Evolutionary conservation across 2,888 invertebrate species (phyloP).

Genomic region (Dicroscelio sp.): DNA sequence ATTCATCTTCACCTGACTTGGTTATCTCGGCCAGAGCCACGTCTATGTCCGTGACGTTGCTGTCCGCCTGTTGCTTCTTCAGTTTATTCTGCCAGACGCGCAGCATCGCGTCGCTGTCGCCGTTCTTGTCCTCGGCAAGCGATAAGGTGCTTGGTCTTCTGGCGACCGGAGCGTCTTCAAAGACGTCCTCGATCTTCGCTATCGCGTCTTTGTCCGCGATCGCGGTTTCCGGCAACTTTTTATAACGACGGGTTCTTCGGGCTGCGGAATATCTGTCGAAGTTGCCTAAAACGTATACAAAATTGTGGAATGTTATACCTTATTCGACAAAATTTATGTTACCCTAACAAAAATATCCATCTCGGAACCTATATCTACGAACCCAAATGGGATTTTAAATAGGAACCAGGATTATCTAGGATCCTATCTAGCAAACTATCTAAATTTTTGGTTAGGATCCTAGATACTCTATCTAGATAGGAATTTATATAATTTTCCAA

Average conservation of each 20-base stretch:
- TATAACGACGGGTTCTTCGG: constrained; percentile 96
- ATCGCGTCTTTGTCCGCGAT: constrained; percentile 54
- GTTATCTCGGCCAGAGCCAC: constrained; percentile 90
- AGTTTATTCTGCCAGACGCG: constrained; percentile 95
- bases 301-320: background rate
- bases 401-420: too few relatives aligned
- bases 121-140: constrained; percentile 89
- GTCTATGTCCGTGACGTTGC: constrained; percentile 90
- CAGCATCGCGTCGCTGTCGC: constrained; percentile 91
- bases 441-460: too few relatives aligned
- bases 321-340: too few relatives aligned
- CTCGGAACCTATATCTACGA: too few relatives aligned
- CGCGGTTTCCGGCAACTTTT: constrained; percentile 91
- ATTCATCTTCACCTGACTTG: constrained; percentile 91
- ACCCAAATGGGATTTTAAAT: too few relatives aligned
- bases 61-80: constrained; percentile 90
- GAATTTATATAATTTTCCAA: too few relatives aligned
- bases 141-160: constrained; percentile 88
- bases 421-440: too few relatives aligned
- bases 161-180: constrained; percentile 62
- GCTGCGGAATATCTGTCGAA: constrained; percentile 97
- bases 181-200: constrained; percentile 65
- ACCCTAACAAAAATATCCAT: too few relatives aligned
- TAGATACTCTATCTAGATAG: too few relatives aligned
- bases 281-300: constrained; percentile 93